A percentile compares a stretch with the other conserved stretches of the same genome.
Conservation (phyloP, 2,797 vertebrate species). For the Cossypha heuglini region DNA sequence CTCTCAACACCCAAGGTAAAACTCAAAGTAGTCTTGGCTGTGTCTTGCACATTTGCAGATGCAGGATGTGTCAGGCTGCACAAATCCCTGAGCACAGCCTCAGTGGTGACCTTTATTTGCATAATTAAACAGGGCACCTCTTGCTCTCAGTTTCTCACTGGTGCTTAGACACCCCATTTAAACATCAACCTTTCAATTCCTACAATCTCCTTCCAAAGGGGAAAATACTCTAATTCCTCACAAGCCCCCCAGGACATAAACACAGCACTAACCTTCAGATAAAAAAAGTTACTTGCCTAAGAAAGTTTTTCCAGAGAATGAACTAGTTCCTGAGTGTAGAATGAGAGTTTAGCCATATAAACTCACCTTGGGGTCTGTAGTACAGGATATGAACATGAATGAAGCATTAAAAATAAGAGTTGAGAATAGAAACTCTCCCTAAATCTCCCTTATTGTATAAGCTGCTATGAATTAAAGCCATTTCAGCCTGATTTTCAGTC, state of each 20-base stretch:
- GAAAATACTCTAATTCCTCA: constrained; percentile 3
- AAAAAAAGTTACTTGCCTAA: constrained; percentile 41
- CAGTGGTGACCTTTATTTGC: neutral
- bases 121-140: neutral
- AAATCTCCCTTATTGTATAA: constrained; percentile 64
- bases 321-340: constrained; percentile 16
- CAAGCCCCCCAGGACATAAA: constrained; percentile 41
- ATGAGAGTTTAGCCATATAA: constrained; percentile 49
- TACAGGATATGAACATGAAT: constrained; percentile 66
- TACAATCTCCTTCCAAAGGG: neutral
- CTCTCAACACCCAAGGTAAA: constrained; percentile 3
- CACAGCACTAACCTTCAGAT: neutral
- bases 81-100: neutral
- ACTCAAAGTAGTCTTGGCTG: neutral
- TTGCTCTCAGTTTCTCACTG: neutral
- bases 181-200: neutral
- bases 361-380: constrained; percentile 47
- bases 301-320: constrained; percentile 43
- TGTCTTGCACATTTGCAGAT: neutral
- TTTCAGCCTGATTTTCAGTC: constrained; percentile 65
- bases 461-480: constrained; percentile 63
- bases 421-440: constrained; percentile 48
- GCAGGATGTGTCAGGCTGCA: neutral
- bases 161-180: neutral
- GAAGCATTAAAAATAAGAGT: constrained; percentile 55